A percentile compares a stretch with the other conserved stretches of the same genome.
Conservation (phyloP, 2,113 vertebrate species). For the Ursus arctos region DNA sequence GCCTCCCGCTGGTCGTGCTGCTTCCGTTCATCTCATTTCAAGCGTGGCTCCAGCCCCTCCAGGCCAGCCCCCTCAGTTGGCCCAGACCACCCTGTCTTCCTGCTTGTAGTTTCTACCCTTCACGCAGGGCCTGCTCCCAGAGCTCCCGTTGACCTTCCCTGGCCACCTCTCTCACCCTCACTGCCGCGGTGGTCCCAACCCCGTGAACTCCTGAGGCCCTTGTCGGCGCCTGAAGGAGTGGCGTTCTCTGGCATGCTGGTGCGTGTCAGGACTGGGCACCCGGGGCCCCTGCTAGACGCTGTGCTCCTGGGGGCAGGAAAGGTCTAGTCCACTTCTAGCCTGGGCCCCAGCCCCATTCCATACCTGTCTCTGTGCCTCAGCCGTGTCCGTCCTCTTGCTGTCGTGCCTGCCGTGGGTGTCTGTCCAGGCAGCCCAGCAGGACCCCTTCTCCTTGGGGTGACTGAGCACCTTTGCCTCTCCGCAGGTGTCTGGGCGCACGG, state of each 20-base stretch:
- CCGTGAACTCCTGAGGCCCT: not conserved
- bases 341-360: fast-evolving
- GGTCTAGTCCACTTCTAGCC: not conserved
- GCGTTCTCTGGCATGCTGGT: fast-evolving
- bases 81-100: not conserved
- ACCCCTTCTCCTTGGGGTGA: not conserved
- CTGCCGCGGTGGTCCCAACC: not conserved
- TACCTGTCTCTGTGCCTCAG: not conserved
- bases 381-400: fast-evolving
- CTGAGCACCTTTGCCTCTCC: not conserved
- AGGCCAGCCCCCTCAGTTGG: not conserved
- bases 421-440: fast-evolving
- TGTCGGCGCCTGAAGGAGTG: not conserved
- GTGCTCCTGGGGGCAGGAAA: not conserved
- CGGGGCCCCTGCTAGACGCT: fast-evolving
- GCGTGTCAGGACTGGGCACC: fast-evolving
- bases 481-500: constrained; percentile 97
- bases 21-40: not conserved
- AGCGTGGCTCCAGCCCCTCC: not conserved
- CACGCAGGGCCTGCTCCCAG: not conserved
- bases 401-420: fast-evolving
- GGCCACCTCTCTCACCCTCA: fast-evolving
- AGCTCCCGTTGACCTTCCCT: fast-evolving
- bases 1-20: not conserved
- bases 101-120: no score